Base-by-base conservation (phyloP, 2,113 vertebrate species). In the Dasyornis broadbenti region DNA sequence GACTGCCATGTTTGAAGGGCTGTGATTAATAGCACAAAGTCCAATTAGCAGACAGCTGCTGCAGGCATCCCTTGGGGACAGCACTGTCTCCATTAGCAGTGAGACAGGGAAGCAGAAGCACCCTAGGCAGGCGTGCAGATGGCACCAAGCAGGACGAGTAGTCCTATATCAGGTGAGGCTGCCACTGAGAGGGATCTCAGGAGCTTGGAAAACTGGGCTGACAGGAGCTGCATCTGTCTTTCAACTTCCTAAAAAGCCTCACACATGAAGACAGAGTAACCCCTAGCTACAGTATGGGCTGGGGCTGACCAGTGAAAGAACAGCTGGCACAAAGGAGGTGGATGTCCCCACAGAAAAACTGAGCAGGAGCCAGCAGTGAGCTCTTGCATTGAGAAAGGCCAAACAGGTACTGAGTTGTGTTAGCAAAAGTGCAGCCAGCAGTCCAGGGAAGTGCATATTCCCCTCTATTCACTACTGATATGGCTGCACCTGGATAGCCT, bases 391-490 rank as follows among this genome's bases (percentile, higher is more conserved):
- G 47, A 81, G 47, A 61, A 70, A 82, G 24, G 35, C 47, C 86
- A 84, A 81, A 56, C 42, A 70, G 6, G 1, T n/a, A 52, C n/a
- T 17, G 20, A 73, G 47, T 0, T 75, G 17, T 47, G 39, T 10
- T 4, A 66, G 44, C 44, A 77, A 6, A 83, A 71, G 42, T 2
- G 23, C 64, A 69, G 84, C 44, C 77, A 69, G 60, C 56, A 73
- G 53, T 3, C 2, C 1, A 61, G 14, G 26, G n/a, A 83, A 69
- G 64, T n/a, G 39, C 44, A 66, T 59, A 63, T 45, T 90, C 5
- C 65, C 15, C 47, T 79, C 49, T 63, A 5, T 1, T 82, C 49
- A n/a, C 24, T 8, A 39, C 28, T 44, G 10, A 1, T 0, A 3
- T 76, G 35, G 44, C 44, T 71, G 39, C 37, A 35, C 6, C 40